phyloP scores from a whole-genome alignment of 2,888 invertebrate species.

The Venusia cambrica region DNA sequence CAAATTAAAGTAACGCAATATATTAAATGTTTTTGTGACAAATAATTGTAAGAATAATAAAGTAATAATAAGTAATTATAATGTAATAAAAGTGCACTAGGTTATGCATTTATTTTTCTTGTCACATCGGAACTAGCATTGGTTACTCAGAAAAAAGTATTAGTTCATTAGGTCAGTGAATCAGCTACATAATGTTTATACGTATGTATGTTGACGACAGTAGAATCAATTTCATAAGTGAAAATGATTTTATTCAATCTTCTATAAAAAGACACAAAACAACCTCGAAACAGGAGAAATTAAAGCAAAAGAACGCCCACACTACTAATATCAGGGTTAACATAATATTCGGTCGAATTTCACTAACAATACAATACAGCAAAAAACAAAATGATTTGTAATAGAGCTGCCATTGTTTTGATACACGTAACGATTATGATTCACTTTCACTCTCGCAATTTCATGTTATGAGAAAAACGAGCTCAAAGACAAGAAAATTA shows the following conservation, averaged over 20 bases:
- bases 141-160: no score
- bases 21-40: no score
- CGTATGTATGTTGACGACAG: no score
- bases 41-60: no score
- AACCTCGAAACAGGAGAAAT: slow-evolving; percentile 21
- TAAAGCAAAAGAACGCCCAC: slow-evolving; percentile 28
- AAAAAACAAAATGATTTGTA: slow-evolving; percentile 37
- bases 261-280: slow-evolving; percentile 9
- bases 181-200: no score
- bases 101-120: no score
- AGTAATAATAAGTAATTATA: no score
- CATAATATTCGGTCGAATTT: slow-evolving; percentile 28
- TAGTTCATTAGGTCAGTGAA: no score
- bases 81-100: no score
- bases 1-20: slow-evolving; percentile 5
- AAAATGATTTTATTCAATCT: slow-evolving; percentile 6
- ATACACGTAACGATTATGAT: slow-evolving; percentile 30
- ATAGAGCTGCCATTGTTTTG: slow-evolving; percentile 43
- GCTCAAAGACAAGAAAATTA: slow-evolving; percentile 6
- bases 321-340: slow-evolving; percentile 20
- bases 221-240: slow-evolving; percentile 3
- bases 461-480: slow-evolving; percentile 12
- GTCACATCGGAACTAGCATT: no score
- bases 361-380: slow-evolving; percentile 29
- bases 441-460: slow-evolving; percentile 40